Evolutionary conservation across 2,888 invertebrate species (phyloP), one percentile per base, ranked within the genome.

Genomic region (Athrips mouffetella): DNA sequence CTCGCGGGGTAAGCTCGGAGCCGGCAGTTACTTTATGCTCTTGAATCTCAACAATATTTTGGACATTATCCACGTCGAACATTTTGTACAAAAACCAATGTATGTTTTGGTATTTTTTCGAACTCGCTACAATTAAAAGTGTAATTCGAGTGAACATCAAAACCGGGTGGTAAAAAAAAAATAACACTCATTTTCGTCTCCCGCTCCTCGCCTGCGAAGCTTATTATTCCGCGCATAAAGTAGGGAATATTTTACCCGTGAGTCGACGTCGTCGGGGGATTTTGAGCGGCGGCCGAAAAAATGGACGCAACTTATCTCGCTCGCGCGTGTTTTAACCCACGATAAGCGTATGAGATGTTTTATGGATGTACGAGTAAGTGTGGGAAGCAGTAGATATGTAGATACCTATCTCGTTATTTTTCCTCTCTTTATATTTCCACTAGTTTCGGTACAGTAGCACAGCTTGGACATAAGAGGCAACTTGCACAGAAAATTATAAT

Each of bases 221-320:
- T 81, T 82, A 76, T 80, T 84, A 87, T 86, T 78, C 83, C 56
- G 59, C 78, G 78, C 76, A 84, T 84, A 82, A 86, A 79, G 70
- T 65, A 70, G 76, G 75, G 78, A 80, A 84, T 84, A 80, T 83
- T 78, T 84, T 78, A 79, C 70, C 66, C 50, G 62, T 55, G 61
- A 53, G 57, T 50, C 65, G 62, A 62, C 69, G 84, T 82, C 86
- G 84, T 65, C 80, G 63, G 69, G 84, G 85, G 85, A 83, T 84
- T 81, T 72, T 61, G 74, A 70, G 71, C 67, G 74, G 77, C 70
- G 73, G 65, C 71, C 63, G 71, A 82, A 87, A 87, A 85, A 87
- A 86, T 80, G 75, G 85, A 80, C 76, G 81, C 74, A 79, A 76
- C 80, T 83, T 84, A 83, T 85, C 80, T 76, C 65, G 62, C 65